Evolutionary conservation across 1,140 invertebrate genomes (phyloP).

Genomic region (Drosophila micromelanica): DNA sequence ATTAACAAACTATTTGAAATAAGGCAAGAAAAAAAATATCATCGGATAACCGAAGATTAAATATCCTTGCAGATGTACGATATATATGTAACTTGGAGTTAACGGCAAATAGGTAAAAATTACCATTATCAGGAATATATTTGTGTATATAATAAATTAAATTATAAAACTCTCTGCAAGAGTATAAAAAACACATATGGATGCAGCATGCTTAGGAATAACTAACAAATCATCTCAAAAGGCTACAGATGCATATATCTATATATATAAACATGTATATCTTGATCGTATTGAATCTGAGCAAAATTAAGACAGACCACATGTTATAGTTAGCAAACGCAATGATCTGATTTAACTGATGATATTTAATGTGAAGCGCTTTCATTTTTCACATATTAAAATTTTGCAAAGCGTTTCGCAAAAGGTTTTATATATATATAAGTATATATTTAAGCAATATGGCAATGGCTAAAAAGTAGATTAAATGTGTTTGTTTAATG

Average conservation of each 20-base stretch:
- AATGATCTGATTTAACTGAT: constrained; percentile 6
- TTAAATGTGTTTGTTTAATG: constrained; percentile 10
- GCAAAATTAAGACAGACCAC: constrained; percentile 74
- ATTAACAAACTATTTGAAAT: neutral
- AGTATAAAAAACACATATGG: constrained; percentile 13
- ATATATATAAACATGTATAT: neutral
- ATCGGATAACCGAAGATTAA: neutral
- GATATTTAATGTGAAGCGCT: neutral
- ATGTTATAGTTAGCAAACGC: constrained; percentile 32
- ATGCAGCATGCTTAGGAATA: constrained; percentile 69
- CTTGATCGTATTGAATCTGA: constrained; percentile 28
- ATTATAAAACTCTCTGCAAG: constrained; percentile 1
- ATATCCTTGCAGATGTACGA: neutral
- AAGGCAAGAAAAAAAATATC: neutral
- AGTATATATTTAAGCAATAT: too few species aligned
- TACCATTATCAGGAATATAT: too few species aligned
- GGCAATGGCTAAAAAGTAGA: neutral
- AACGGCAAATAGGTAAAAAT: too few species aligned
- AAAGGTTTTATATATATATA: neutral
- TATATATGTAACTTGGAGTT: too few species aligned
- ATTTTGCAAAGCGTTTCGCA: neutral
- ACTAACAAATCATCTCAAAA: constrained; percentile 42
- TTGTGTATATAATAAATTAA: neutral
- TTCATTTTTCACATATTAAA: neutral
- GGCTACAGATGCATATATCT: constrained; percentile 21